phyloP scores from a whole-genome alignment of 2,113 vertebrate species.

The Choloepus hoffmanni region DNA sequence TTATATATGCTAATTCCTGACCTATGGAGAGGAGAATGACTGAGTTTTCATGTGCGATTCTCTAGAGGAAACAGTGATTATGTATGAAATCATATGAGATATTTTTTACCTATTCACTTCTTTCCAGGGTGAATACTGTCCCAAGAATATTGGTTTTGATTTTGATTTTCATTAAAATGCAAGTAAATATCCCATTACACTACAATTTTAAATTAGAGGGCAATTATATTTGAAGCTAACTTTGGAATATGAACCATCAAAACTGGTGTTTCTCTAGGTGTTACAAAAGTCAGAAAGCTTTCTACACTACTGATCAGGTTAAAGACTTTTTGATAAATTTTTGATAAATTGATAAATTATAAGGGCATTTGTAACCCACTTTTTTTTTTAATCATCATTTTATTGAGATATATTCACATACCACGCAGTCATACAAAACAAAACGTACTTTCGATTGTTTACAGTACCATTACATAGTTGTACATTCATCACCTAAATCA shows the following conservation, averaged over 20 bases:
- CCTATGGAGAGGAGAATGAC: background rate
- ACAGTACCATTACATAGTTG: no score
- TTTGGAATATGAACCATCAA: background rate
- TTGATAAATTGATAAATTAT: background rate
- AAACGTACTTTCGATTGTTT: no score
- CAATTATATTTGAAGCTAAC: background rate
- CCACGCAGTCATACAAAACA: no score
- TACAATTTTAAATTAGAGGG: background rate
- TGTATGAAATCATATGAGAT: background rate
- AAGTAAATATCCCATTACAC: background rate
- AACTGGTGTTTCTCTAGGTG: background rate
- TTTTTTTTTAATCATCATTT: no score
- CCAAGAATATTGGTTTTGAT: background rate
- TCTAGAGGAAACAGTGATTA: background rate
- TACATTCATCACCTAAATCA: no score
- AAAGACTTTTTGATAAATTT: background rate
- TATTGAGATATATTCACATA: no score
- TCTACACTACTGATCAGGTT: background rate
- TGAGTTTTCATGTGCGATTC: background rate
- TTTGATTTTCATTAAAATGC: conserved; percentile 12
- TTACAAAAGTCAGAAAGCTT: background rate
- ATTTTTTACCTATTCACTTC: background rate
- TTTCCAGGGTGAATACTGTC: background rate
- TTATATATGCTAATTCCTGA: background rate
- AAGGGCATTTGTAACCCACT: background rate